These are phyloP conservation scores for Agapornis canus DNA, from an alignment of 2,797 vertebrate genomes.

Conservation along the genomic window DNA sequence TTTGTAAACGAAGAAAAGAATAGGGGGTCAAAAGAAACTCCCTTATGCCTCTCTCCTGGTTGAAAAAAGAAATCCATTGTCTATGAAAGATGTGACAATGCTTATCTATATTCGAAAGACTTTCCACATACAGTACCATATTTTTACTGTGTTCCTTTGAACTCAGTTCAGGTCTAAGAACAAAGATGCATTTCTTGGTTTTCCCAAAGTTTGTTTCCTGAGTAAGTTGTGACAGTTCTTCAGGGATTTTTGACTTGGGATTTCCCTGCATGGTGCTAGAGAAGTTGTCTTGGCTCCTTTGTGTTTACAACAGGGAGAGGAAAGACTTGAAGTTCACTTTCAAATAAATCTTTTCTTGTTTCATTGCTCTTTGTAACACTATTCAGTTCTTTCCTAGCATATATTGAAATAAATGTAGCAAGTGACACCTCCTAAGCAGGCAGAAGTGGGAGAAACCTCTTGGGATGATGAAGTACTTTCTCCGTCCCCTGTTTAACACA, in stretches of 20 bases:
- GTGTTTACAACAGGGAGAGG: neutral
- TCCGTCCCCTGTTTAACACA: neutral
- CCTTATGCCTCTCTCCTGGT: neutral
- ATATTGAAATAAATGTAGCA: neutral
- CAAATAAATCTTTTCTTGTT: neutral
- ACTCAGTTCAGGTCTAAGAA: neutral
- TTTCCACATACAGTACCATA: neutral
- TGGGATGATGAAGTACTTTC: neutral
- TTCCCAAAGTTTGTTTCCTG: neutral
- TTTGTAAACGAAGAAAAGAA: neutral
- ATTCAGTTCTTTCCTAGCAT: neutral
- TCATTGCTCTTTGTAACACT: neutral
- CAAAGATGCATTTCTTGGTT: neutral
- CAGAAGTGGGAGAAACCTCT: neutral
- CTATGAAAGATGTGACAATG: neutral
- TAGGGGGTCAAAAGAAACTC: neutral
- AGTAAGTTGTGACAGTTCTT: neutral
- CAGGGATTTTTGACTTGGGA: neutral
- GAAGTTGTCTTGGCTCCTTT: neutral
- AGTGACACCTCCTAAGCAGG: neutral
- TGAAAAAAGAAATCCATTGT: neutral
- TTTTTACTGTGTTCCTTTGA: neutral
- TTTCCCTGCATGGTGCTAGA: neutral
- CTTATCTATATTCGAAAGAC: neutral
- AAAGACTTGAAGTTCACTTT: neutral